Percentiles rank a stretch among this genome's conserved stretches.
These are phyloP conservation scores for Phlogophora meticulosa DNA, from an alignment of 2,888 invertebrate genomes.

Conservation along the genomic window DNA sequence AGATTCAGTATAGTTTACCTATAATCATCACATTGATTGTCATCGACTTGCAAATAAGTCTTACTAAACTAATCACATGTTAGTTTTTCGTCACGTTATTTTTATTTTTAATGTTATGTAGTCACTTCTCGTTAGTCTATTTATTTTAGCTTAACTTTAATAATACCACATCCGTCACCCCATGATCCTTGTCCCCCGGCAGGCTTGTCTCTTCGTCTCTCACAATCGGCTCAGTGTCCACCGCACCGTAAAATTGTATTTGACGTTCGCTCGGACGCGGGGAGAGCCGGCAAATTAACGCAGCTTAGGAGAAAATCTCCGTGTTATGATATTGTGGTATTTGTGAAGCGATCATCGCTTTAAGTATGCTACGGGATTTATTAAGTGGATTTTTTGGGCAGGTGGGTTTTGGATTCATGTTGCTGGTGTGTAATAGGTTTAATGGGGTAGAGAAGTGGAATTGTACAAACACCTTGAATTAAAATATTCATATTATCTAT, in stretches of 20 bases:
- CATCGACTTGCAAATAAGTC: no score
- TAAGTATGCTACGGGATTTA: constrained; percentile 80
- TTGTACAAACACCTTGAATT: neutral
- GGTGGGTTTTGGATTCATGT: constrained; percentile 28
- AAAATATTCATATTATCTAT: no score
- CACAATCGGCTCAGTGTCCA: constrained; percentile 90
- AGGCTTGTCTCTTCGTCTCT: constrained; percentile 87
- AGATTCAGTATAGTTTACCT: no score
- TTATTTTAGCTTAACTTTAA: neutral
- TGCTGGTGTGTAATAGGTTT: neutral
- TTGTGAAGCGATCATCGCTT: constrained; percentile 79
- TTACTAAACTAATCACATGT: no score
- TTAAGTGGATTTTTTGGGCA: constrained; percentile 61
- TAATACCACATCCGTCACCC: constrained; percentile 67
- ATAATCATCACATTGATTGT: no score
- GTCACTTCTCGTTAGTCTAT: neutral
- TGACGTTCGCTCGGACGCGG: constrained; percentile 85
- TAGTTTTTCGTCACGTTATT: no score
- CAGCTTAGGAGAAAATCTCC: constrained; percentile 88
- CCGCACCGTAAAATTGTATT: constrained; percentile 90
- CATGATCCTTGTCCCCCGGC: constrained; percentile 66
- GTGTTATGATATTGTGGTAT: constrained; percentile 84
- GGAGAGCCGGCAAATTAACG: constrained; percentile 80
- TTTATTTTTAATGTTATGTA: no score
- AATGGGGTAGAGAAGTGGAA: neutral